Evolutionary conservation across 2,888 invertebrate species (phyloP).

Genomic region (Andrena haemorrhoa): DNA sequence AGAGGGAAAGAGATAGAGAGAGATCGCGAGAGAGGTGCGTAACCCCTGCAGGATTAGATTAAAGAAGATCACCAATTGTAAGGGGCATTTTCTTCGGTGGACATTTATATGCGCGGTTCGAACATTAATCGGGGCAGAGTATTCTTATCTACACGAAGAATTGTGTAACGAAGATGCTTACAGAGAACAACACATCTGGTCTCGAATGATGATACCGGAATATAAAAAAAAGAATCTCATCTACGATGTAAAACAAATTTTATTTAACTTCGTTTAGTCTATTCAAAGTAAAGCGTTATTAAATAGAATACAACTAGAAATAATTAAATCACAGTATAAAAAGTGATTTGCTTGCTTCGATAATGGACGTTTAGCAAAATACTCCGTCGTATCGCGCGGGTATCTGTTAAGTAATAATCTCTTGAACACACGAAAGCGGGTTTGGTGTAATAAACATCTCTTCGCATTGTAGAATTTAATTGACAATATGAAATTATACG

Average conservation of each 20-base stretch:
- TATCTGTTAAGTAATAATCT: conserved; percentile 5
- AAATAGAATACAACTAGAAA: conserved; percentile 16
- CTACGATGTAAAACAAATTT: conserved; percentile 24
- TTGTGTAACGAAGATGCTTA: not conserved
- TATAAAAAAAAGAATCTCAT: conserved; percentile 10
- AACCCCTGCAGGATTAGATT: no score
- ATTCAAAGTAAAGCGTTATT: conserved; percentile 29
- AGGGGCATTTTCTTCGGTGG: no score
- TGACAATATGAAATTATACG: conserved; percentile 81
- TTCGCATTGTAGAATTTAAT: conserved; percentile 79
- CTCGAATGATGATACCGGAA: not conserved
- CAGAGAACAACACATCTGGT: not conserved
- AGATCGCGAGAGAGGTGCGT: no score
- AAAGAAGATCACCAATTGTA: no score
- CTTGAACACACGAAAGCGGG: conserved; percentile 29
- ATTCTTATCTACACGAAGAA: not conserved
- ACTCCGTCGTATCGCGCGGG: not conserved
- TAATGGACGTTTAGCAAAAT: conserved; percentile 19
- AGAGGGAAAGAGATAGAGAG: no score
- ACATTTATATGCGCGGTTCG: no score
- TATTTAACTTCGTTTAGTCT: conserved; percentile 18
- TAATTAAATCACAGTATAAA: conserved; percentile 34
- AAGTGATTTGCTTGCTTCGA: conserved; percentile 5
- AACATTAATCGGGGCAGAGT: no score
- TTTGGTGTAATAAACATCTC: conserved; percentile 59